Evolutionary conservation across 2,797 vertebrate genomes (phyloP), one percentile per base, ranked within the genome.

Genomic region (Parotocinclus haroldoi): DNA sequence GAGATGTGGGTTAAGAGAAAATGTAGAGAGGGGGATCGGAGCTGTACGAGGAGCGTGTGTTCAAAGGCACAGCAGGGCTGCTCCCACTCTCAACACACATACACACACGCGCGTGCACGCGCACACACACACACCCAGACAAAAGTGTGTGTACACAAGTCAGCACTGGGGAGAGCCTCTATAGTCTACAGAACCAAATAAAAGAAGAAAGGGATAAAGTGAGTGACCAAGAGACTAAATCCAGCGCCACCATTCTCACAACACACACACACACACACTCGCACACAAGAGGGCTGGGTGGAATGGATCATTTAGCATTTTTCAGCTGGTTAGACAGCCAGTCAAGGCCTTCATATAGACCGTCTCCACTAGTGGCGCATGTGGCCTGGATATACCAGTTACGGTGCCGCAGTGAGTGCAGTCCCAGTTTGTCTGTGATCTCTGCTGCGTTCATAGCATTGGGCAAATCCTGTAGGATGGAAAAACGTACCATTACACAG

Each of bases 371-470:
- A 10, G 90, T 92, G 59, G 91, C 91, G 27, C 90, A 92, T 3
- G 91, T 91, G 74, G 91, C 84, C 78, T 92, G 91, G 79, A 92
- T 90, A 49, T 81, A 90, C 90, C 91, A 92, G 73, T 70, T 77
- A n/a, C 89, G 86, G 1, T 82, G 64, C 59, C 83, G 83, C 78
- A 91, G 81, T 38, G 64, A 69, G 73, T 90, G 88, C 63, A 92
- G 78, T 37, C 70, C 72, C 73, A 92, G 80, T 75, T 90, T 89
- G 54, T 91, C 88, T 60, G 91, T 91, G 81, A 92, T 82, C 81
- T 91, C 91, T 3, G 88, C 86, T 58, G 88, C 86, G 13, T 83
- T 90, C 89, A 90, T 89, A 37, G 89, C 91, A 6, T 91, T 91
- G 8, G 90, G 91, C 58, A 91, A 80, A 71, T 91, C 90, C 91